Percentiles rank a stretch among this genome's conserved stretches.
These are phyloP conservation scores for Apistogramma diplotaenia DNA, from an alignment of 2,113 vertebrate species.

Conservation along the genomic window DNA sequence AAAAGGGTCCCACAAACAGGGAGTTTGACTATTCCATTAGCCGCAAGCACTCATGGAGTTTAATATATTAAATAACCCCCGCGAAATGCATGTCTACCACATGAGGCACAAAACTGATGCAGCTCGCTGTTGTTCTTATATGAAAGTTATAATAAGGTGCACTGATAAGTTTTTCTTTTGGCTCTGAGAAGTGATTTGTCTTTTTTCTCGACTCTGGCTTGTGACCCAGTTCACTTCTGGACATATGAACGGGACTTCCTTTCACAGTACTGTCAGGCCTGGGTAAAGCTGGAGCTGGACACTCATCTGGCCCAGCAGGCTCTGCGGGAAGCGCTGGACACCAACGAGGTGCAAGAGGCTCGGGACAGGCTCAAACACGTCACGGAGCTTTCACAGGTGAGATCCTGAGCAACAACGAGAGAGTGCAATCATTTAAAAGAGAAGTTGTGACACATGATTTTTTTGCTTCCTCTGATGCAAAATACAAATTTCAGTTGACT, in stretches of 20 bases:
- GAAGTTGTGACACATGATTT: neutral
- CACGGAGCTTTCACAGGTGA: constrained; percentile 72
- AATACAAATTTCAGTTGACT: neutral
- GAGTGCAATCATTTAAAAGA: neutral
- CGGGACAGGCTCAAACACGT: constrained; percentile 65
- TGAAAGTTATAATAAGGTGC: neutral
- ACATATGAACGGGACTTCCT: constrained; percentile 73
- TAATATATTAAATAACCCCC: neutral
- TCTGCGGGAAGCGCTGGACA: constrained; percentile 74
- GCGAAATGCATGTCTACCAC: neutral
- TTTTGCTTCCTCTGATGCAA: neutral
- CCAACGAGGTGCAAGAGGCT: constrained; percentile 74
- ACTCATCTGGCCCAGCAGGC: constrained; percentile 77
- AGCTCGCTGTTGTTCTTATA: neutral
- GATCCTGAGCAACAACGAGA: neutral
- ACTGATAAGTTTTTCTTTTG: neutral
- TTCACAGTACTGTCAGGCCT: constrained; percentile 77
- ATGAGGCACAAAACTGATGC: neutral
- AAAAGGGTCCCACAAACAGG: neutral
- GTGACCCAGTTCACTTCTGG: constrained; percentile 75
- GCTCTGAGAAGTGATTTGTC: constrained; percentile 3
- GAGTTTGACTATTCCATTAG: too few relatives aligned
- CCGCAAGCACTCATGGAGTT: neutral
- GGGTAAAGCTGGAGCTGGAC: constrained; percentile 78
- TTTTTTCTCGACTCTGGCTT: neutral